Conservation (phyloP, 2,888 invertebrate genomes). For the Kuschelorhynchus macadamiae region DNA sequence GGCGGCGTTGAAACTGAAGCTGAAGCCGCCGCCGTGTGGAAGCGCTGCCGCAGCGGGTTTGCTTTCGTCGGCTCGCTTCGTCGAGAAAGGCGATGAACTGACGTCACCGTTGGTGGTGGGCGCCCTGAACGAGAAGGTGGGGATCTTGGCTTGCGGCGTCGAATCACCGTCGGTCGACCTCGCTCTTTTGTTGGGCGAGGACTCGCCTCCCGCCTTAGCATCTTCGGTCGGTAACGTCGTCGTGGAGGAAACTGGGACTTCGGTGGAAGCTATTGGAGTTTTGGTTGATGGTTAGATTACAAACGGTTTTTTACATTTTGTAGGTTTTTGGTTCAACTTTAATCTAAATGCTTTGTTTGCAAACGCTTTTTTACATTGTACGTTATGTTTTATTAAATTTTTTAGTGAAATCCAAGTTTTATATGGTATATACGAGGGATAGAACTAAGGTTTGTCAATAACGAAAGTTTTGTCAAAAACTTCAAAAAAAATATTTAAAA, state of each 20-base stretch:
- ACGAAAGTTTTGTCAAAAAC: no score
- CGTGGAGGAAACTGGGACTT: not conserved
- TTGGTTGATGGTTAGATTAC: no score
- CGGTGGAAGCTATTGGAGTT: constrained; percentile 1
- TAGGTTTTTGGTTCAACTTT: no score
- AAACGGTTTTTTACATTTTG: no score
- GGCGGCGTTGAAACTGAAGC: constrained; percentile 14
- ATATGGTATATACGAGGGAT: no score
- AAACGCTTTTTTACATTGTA: no score
- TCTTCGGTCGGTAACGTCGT: not conserved
- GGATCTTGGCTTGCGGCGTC: constrained; percentile 14
- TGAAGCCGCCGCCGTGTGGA: constrained; percentile 20
- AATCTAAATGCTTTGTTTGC: no score
- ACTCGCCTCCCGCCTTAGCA: not conserved
- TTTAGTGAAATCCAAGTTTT: no score
- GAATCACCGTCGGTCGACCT: constrained; percentile 9
- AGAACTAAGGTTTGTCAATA: no score
- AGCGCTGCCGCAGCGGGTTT: constrained; percentile 12
- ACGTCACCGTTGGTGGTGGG: constrained; percentile 48
- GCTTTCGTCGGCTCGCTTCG: constrained; percentile 14
- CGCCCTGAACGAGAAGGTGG: constrained; percentile 30
- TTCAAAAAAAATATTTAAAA: no score
- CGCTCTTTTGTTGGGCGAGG: constrained; percentile 20
- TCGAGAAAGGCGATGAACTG: constrained; percentile 31
- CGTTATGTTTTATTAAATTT: no score